phyloP scores from a whole-genome alignment of 2,797 vertebrate genomes.

The Lophius americanus region DNA sequence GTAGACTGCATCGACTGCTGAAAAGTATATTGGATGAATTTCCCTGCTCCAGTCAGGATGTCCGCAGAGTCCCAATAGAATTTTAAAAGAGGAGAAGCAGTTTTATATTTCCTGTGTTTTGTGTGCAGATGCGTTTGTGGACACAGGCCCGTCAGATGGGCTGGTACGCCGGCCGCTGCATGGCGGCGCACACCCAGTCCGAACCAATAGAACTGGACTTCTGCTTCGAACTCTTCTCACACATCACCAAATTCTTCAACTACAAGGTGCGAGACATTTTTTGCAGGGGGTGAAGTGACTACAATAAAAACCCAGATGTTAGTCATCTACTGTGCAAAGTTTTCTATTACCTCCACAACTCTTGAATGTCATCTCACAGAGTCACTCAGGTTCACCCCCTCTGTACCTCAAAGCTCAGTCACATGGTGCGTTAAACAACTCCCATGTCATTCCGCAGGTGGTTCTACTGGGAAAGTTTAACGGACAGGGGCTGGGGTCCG shows the following conservation, averaged over 20 bases:
- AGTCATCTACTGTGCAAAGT: constrained; percentile 24
- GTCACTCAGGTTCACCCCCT: not conserved
- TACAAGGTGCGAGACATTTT: constrained; percentile 85
- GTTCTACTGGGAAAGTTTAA: constrained; percentile 95
- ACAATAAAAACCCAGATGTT: constrained; percentile 12
- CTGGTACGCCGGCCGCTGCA: constrained; percentile 91
- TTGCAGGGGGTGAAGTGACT: not conserved
- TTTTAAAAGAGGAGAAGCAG: not conserved
- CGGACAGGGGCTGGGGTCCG: constrained; percentile 86
- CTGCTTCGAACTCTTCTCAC: constrained; percentile 98
- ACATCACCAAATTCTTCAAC: constrained; percentile 96
- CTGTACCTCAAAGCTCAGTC: not conserved
- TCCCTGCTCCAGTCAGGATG: not conserved
- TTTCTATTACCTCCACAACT: not conserved
- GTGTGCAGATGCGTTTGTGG: constrained; percentile 93
- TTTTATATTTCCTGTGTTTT: not conserved
- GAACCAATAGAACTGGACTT: constrained; percentile 90
- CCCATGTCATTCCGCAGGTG: constrained; percentile 80
- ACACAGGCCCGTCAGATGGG: constrained; percentile 98
- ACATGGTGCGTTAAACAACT: constrained; percentile 7
- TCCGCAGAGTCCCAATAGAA: not conserved
- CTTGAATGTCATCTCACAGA: constrained; percentile 11
- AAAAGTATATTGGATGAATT: not conserved
- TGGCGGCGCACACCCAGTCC: constrained; percentile 82
- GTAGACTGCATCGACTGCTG: not conserved